These are phyloP conservation scores for Danio tinwini DNA, from an alignment of 2,797 vertebrate genomes.

Conservation along the genomic window DNA sequence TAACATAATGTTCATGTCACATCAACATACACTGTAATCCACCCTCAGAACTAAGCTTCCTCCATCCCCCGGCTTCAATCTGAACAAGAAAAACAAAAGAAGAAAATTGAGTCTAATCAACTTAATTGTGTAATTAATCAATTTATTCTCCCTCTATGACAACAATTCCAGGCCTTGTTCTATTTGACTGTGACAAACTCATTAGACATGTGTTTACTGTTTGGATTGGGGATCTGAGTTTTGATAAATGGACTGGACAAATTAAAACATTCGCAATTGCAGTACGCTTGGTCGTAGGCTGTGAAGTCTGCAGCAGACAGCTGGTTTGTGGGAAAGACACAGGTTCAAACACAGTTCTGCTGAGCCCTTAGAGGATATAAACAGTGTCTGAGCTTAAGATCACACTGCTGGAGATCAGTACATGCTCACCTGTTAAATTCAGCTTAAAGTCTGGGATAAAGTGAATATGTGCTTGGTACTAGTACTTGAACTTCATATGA, in stretches of 20 bases:
- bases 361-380: conserved; percentile 5
- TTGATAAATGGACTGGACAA: conserved; percentile 8
- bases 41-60: conserved; percentile 13
- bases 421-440: conserved; percentile 13
- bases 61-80: neutral
- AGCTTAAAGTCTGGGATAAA: neutral
- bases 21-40: conserved; percentile 47
- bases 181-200: neutral
- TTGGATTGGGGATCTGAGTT: neutral
- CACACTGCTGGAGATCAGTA: conserved; percentile 15
- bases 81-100: conserved; percentile 10
- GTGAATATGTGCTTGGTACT: neutral
- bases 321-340: neutral
- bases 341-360: conserved; percentile 6
- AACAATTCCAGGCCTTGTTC: neutral
- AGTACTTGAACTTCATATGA: neutral
- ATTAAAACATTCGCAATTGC: conserved; percentile 4
- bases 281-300: neutral
- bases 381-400: conserved; percentile 26
- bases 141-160: neutral
- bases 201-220: conserved; percentile 1
- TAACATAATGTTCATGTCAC: conserved; percentile 53
- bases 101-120: conserved; percentile 34
- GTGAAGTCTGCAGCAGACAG: neutral
- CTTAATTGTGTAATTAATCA: conserved; percentile 38